These are phyloP conservation scores for Hippocampus mohnikei DNA, from an alignment of 2,113 vertebrate genomes.

Conservation along the genomic window DNA sequence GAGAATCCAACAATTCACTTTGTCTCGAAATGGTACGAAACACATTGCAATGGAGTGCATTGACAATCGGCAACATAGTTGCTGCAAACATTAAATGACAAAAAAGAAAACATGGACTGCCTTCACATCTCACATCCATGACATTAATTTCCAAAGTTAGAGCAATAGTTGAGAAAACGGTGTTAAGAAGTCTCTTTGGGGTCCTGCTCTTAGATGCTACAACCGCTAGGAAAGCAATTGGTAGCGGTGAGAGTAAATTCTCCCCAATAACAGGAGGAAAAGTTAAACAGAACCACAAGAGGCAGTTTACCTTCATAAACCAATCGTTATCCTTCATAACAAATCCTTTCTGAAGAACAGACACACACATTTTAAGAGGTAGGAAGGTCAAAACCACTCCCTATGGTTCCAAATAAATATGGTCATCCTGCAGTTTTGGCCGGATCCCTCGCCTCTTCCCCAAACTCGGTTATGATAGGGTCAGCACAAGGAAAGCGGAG, in stretches of 20 bases:
- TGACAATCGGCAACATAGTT: too few species aligned
- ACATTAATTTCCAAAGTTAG: too few species aligned
- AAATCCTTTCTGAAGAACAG: neutral
- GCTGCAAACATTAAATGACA: too few species aligned
- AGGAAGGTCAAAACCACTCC: neutral
- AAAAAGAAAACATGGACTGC: too few species aligned
- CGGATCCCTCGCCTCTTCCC: too few species aligned
- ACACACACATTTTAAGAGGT: neutral
- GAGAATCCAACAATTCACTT: neutral
- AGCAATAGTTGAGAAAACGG: too few species aligned
- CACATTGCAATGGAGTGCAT: too few species aligned
- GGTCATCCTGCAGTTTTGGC: too few species aligned
- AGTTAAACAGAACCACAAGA: neutral
- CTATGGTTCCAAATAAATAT: too few species aligned
- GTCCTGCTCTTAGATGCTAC: neutral
- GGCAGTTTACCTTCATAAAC: neutral
- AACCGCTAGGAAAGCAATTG: neutral
- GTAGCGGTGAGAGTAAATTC: neutral
- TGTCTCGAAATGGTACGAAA: neutral
- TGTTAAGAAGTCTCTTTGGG: neutral
- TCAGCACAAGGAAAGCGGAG: too few species aligned
- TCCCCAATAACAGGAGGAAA: neutral
- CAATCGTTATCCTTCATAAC: neutral
- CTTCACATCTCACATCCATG: too few species aligned
- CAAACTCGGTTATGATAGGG: too few species aligned